Conservation (phyloP, 64 coral and sea anemone species). For the Hydrozoanthus tunicans region DNA sequence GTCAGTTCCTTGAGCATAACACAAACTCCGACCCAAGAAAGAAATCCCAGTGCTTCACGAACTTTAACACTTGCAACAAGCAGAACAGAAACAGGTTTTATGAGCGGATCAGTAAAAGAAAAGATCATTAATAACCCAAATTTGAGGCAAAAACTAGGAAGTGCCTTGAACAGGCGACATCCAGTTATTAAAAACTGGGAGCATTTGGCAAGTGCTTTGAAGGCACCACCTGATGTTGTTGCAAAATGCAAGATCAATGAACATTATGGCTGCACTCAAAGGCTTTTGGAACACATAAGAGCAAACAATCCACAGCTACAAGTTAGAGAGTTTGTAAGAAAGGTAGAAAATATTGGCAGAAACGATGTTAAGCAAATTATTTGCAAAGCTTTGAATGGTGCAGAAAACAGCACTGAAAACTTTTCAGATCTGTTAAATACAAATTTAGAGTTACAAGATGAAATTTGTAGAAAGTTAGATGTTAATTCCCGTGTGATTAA, state of each 20-base stretch:
- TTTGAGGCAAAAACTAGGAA: background rate
- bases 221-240: background rate
- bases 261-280: background rate
- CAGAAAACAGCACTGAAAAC: background rate
- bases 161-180: background rate
- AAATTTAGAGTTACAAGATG: constrained; percentile 8
- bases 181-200: constrained; percentile 33
- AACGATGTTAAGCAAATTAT: constrained; percentile 2
- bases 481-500: background rate
- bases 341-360: constrained; percentile 6
- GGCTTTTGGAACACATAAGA: background rate
- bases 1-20: background rate
- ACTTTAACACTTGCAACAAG: background rate
- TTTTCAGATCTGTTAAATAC: background rate
- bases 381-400: background rate
- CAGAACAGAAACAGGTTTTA: background rate
- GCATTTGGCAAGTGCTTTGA: constrained; percentile 8
- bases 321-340: constrained; percentile 27
- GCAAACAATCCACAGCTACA: background rate
- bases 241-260: constrained; percentile 22
- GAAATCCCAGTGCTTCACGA: background rate
- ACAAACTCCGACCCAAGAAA: constrained; percentile 4
- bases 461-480: constrained; percentile 11
- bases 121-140: background rate
- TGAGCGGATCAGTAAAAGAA: background rate